These are phyloP conservation scores for Bucco capensis DNA, from an alignment of 2,113 vertebrate genomes.

Conservation along the genomic window DNA sequence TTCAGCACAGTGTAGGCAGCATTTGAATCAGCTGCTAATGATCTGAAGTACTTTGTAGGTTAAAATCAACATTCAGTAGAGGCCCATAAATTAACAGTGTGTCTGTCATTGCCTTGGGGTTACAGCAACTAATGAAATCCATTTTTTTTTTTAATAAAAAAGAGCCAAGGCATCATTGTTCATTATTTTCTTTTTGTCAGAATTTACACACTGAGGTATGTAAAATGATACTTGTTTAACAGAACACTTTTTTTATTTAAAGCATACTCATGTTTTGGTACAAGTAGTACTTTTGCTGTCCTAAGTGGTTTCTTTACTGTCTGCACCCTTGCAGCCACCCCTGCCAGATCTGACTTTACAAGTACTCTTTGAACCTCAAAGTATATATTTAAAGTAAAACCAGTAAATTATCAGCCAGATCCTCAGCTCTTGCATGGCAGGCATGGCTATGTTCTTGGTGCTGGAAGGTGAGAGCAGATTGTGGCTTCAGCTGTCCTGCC, in stretches of 20 bases:
- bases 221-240: background rate
- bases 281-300: background rate
- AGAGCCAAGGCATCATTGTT: background rate
- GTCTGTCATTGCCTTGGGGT: background rate
- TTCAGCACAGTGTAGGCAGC: conserved; percentile 1
- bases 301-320: background rate
- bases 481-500: background rate
- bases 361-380: background rate
- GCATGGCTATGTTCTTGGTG: background rate
- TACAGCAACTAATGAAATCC: background rate
- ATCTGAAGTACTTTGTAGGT: conserved; percentile 33
- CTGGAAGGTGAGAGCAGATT: background rate
- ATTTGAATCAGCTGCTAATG: conserved; percentile 58
- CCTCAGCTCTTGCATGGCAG: background rate
- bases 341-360: background rate
- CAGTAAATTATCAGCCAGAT: background rate
- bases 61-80: conserved; percentile 40
- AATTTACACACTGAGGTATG: background rate
- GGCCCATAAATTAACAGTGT: conserved; percentile 51
- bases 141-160: background rate
- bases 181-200: background rate
- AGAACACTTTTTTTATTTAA: background rate
- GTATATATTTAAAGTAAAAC: background rate
- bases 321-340: background rate
- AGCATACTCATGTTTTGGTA: background rate